Evolutionary conservation across 2,888 invertebrate species (phyloP), one percentile per base, ranked within the genome.

Genomic region (Ceraclea dissimilis): DNA sequence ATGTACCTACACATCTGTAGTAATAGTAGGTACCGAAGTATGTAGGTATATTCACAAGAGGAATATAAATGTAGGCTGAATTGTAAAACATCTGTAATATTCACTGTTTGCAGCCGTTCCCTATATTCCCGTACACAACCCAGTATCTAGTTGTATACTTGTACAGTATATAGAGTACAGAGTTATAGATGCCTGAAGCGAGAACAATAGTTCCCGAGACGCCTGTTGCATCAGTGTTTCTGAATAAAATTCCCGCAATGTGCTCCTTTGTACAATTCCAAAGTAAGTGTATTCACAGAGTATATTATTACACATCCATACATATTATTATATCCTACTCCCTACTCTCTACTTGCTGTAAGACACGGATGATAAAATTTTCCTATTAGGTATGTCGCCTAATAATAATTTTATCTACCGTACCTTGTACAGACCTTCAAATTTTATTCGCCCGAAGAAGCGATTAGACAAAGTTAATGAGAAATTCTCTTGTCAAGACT

Each of bases 151-250:
- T 26, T 26, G 10, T 26, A 26, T 26, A 26, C 10, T 4, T 26
- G 26, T 26, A 26, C 26, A 6, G 26, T 26, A 26, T 26, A 26
- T 26, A 26, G 4, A 26, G 5, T 26, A 10, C 26, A 10, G 16
- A 2, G 39, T 39, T 39, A 39, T 39, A 39, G 39, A 39, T n/a
- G 39, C 39, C 39, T 39, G 39, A 16, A 39, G 39, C 13, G 13
- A 16, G 39, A 39, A 39, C 39, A 39, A 39, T 39, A 39, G 39
- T 39, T 39, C 39, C 39, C 39, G 39, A 39, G 39, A 39, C 39
- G 39, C 39, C 39, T 39, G 39, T 39, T 39, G 39, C 39, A 39
- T 39, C 39, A 39, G 39, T 39, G 39, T 39, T 39, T 39, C 39
- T 39, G 39, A 39, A 39, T 39, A 39, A 39, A 39, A 13, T 13